phyloP scores from a whole-genome alignment of 2,113 vertebrate species.

The Verasper variegatus region DNA sequence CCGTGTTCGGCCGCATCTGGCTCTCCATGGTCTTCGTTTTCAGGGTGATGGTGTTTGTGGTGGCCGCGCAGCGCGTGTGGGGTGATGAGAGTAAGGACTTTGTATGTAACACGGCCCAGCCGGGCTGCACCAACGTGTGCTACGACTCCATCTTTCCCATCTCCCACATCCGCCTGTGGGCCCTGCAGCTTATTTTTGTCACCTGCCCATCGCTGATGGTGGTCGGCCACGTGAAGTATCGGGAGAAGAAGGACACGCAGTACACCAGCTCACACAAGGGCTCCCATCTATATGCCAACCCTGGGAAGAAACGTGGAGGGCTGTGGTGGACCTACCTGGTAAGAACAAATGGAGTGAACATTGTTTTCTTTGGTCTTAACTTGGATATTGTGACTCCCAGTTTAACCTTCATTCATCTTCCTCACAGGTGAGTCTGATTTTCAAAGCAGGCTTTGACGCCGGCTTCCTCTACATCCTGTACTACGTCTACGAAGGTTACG shows the following conservation, averaged over 20 bases:
- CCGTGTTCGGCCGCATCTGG: slow-evolving; percentile 91
- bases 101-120: slow-evolving; percentile 91
- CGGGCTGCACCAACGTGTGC: slow-evolving; percentile 91
- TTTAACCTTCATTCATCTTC: slow-evolving; percentile 19
- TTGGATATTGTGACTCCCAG: background rate
- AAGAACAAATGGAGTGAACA: slow-evolving; percentile 2
- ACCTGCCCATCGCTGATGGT: slow-evolving; percentile 94
- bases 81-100: slow-evolving; percentile 91
- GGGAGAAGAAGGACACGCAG: slow-evolving; percentile 85
- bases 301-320: slow-evolving; percentile 89
- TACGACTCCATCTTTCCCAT: slow-evolving; percentile 91
- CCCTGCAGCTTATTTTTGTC: slow-evolving; percentile 95
- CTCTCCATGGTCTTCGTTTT: slow-evolving; percentile 94
- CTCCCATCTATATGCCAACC: slow-evolving; percentile 76
- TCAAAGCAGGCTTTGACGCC: slow-evolving; percentile 86
- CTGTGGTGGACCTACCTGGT: slow-evolving; percentile 95
- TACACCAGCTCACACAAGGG: slow-evolving; percentile 38
- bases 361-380: background rate
- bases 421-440: slow-evolving; percentile 84
- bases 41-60: slow-evolving; percentile 91
- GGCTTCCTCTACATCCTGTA: slow-evolving; percentile 90
- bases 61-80: slow-evolving; percentile 92
- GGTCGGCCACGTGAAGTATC: slow-evolving; percentile 90
- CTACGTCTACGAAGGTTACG: slow-evolving; percentile 84
- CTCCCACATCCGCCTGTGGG: slow-evolving; percentile 95